Conservation (phyloP, 2,113 vertebrate species). For the Aphyosemion australe region DNA sequence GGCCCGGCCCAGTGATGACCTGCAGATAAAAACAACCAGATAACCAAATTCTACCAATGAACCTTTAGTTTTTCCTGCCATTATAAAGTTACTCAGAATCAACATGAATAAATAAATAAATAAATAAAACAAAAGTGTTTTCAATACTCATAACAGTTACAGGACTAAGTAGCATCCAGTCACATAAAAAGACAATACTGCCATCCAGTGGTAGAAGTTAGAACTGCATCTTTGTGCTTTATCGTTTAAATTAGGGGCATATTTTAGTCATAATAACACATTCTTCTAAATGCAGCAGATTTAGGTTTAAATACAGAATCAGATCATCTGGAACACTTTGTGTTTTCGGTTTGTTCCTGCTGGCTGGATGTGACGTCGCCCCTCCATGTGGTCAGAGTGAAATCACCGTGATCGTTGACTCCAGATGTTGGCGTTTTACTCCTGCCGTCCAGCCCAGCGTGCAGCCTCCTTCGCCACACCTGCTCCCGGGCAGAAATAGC, state of each 20-base stretch:
- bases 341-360: conserved; percentile 23
- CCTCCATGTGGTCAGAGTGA: conserved; percentile 52
- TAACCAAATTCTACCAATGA: too few relatives aligned
- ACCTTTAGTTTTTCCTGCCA: too few relatives aligned
- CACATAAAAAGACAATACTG: conserved; percentile 14
- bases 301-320: background rate
- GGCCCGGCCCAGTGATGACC: too few relatives aligned
- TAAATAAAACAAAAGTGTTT: background rate
- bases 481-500: conserved; percentile 54
- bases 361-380: conserved; percentile 23
- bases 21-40: too few relatives aligned
- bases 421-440: conserved; percentile 32
- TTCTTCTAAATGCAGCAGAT: background rate
- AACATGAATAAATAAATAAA: background rate
- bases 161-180: background rate
- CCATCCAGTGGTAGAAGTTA: conserved; percentile 59
- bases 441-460: conserved; percentile 55
- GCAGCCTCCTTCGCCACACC: conserved; percentile 57
- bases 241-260: background rate
- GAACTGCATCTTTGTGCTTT: conserved; percentile 1
- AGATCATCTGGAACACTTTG: background rate
- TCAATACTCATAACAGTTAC: background rate
- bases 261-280: background rate
- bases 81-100: too few relatives aligned
- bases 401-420: conserved; percentile 52